A percentile compares a stretch with the other conserved stretches of the same genome.
These are phyloP conservation scores for Syrphus vitripennis DNA, from an alignment of 2,888 invertebrate genomes.

Conservation along the genomic window DNA sequence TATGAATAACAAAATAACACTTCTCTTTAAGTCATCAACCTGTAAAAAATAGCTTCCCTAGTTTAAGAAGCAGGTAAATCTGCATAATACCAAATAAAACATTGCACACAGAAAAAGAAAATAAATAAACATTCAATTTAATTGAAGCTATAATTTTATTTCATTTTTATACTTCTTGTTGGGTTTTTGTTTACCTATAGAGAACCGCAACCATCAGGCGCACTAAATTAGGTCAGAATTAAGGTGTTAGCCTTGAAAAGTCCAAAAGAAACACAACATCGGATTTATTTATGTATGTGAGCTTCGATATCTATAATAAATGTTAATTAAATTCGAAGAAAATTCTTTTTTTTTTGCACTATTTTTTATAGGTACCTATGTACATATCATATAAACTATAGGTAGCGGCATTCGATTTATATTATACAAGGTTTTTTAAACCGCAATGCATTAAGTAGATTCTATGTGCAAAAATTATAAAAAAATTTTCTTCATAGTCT, in stretches of 20 bases:
- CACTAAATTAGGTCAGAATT: conserved; percentile 9
- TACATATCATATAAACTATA: not conserved
- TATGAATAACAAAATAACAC: not conserved
- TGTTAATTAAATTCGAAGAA: conserved; percentile 2
- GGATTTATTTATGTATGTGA: not conserved
- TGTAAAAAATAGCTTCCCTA: not conserved
- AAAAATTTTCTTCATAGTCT: not conserved
- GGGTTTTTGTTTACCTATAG: not conserved
- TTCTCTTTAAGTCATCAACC: not conserved
- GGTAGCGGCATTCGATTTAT: not conserved
- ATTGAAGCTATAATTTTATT: not conserved
- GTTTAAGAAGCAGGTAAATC: not conserved
- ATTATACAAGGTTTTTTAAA: not conserved
- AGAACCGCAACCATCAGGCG: not conserved
- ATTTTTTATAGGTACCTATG: not conserved
- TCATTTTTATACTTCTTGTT: not conserved
- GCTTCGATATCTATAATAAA: not conserved
- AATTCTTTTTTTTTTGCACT: not conserved
- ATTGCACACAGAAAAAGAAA: not conserved
- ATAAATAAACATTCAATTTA: not conserved
- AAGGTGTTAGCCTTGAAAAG: not conserved
- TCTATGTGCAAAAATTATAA: not conserved
- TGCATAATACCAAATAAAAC: not conserved
- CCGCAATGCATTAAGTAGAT: not conserved
- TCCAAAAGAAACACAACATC: not conserved